Conservation (phyloP, 2,113 vertebrate species). For the Austrofundulus limnaeus region DNA sequence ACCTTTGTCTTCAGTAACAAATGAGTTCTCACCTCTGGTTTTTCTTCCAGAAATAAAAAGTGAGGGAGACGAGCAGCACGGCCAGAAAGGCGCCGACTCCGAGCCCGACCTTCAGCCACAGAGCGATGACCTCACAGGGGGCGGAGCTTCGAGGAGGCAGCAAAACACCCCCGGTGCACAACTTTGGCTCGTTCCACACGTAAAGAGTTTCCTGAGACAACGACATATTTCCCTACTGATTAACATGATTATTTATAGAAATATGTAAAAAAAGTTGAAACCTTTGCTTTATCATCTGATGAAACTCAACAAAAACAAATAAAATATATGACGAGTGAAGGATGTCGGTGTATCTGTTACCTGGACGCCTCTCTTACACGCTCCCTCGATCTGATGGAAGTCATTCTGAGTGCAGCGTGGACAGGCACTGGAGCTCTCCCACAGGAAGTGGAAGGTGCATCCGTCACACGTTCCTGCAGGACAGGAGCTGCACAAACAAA, state of each 20-base stretch:
- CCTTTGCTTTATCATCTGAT: too few relatives aligned
- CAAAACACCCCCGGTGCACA: constrained; percentile 86
- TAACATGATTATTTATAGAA: too few relatives aligned
- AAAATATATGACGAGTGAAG: too few relatives aligned
- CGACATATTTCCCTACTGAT: not conserved
- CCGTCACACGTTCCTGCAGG: constrained; percentile 91
- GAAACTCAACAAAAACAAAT: too few relatives aligned
- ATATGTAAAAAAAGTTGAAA: too few relatives aligned
- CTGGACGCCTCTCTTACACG: constrained; percentile 87
- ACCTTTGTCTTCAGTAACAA: too few relatives aligned
- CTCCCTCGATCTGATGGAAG: constrained; percentile 88
- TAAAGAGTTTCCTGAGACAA: constrained; percentile 87
- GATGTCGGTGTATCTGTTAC: constrained; percentile 74
- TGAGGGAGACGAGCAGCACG: constrained; percentile 89
- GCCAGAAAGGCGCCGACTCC: constrained; percentile 88
- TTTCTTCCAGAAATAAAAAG: constrained; percentile 99
- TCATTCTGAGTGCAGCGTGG: constrained; percentile 84
- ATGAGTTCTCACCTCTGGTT: constrained; percentile 92
- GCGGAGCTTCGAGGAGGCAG: constrained; percentile 84
- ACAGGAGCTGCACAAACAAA: constrained; percentile 77
- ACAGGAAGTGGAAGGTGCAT: constrained; percentile 89
- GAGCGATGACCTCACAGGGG: constrained; percentile 89
- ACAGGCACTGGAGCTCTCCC: constrained; percentile 88
- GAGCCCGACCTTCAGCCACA: constrained; percentile 92
- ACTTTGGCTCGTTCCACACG: constrained; percentile 92